These are phyloP conservation scores for Artibeus jamaicensis DNA, from an alignment of 2,797 vertebrate species.

Conservation along the genomic window DNA sequence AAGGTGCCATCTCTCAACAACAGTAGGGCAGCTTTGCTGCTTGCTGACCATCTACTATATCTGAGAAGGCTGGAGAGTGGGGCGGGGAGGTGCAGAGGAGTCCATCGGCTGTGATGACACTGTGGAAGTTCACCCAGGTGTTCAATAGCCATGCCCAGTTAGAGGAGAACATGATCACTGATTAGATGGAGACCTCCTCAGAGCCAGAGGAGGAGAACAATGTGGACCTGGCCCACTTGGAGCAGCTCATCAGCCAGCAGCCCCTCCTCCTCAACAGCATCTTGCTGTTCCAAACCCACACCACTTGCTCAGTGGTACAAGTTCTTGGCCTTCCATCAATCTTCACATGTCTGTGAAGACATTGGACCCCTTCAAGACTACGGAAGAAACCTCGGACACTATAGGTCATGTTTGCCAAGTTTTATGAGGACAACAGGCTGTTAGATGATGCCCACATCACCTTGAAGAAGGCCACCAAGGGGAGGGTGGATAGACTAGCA, in stretches of 20 bases:
- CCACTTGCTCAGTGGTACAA: constrained; percentile 95
- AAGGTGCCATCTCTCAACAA: constrained; percentile 91
- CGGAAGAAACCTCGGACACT: constrained; percentile 91
- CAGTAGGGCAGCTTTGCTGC: constrained; percentile 95
- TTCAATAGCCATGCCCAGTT: constrained; percentile 96
- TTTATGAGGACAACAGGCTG: constrained; percentile 93
- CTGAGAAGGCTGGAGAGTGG: constrained; percentile 85
- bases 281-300: constrained; percentile 93
- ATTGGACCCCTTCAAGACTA: constrained; percentile 90
- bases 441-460: constrained; percentile 92
- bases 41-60: constrained; percentile 94
- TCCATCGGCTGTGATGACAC: constrained; percentile 93
- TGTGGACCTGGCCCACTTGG: constrained; percentile 91
- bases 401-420: constrained; percentile 94
- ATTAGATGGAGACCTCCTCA: constrained; percentile 92
- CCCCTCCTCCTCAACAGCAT: constrained; percentile 93
- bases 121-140: constrained; percentile 94
- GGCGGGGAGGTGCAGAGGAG: constrained; percentile 91
- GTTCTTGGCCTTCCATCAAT: constrained; percentile 90
- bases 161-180: constrained; percentile 94
- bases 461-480: constrained; percentile 93
- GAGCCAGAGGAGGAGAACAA: constrained; percentile 92
- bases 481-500: constrained; percentile 91
- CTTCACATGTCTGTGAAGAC: constrained; percentile 94
- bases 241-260: constrained; percentile 90